Conservation (phyloP, 2,888 invertebrate genomes). For the Therioaphis trifolii region DNA sequence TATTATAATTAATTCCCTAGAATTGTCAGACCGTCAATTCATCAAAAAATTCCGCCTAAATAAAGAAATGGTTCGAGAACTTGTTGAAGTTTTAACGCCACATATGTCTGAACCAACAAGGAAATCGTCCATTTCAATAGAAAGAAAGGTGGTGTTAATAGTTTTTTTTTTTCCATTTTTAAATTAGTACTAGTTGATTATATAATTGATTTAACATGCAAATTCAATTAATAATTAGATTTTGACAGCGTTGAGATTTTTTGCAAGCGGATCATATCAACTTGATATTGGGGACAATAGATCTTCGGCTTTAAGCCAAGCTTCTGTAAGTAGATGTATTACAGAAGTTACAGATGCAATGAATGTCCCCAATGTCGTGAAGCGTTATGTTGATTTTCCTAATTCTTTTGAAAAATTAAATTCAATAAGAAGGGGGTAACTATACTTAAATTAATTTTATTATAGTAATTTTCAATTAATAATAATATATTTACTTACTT, state of each 20-base stretch:
- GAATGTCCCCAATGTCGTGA: too few relatives aligned
- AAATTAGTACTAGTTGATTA: too few relatives aligned
- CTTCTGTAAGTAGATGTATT: too few relatives aligned
- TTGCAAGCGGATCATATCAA: too few relatives aligned
- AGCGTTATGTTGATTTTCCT: not conserved
- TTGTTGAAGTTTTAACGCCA: too few relatives aligned
- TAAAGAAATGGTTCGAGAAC: not conserved
- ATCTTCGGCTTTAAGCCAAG: not conserved
- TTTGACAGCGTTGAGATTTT: not conserved
- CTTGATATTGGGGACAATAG: conserved; percentile 9
- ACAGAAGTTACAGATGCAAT: not conserved
- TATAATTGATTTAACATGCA: too few relatives aligned
- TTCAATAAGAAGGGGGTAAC: not conserved
- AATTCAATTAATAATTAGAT: too few relatives aligned
- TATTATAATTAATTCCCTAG: not conserved
- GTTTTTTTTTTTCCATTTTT: not conserved
- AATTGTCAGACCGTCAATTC: not conserved
- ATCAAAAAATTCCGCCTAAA: not conserved
- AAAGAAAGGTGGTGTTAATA: not conserved
- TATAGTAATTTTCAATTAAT: not conserved
- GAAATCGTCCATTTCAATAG: not conserved
- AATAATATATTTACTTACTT: not conserved
- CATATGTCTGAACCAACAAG: not conserved
- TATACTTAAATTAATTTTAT: not conserved
- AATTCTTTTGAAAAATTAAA: conserved; percentile 6